Conservation (phyloP, 2,797 vertebrate genomes). For the Parambassis ranga region DNA sequence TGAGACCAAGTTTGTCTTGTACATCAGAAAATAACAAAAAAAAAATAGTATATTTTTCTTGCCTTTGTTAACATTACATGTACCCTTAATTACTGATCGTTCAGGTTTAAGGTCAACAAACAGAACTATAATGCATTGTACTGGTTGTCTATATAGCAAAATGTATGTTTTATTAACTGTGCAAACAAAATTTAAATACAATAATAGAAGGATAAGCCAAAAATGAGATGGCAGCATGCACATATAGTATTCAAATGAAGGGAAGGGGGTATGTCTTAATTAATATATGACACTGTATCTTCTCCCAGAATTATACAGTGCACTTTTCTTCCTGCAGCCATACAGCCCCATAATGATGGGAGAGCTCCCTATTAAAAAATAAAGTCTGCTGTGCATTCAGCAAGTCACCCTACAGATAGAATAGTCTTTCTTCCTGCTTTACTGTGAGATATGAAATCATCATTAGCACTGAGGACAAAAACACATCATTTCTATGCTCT, state of each 20-base stretch:
- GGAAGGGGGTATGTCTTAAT: background rate
- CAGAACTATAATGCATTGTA: background rate
- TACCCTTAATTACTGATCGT: background rate
- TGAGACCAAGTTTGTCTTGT: background rate
- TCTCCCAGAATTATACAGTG: background rate
- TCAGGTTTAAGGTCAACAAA: background rate
- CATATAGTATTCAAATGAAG: background rate
- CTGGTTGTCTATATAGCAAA: background rate
- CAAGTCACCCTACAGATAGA: background rate
- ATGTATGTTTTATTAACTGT: too few relatives aligned
- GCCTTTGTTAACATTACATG: background rate
- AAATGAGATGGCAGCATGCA: background rate
- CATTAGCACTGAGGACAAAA: constrained; percentile 14
- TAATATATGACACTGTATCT: background rate
- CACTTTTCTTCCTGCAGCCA: background rate
- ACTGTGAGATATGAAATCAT: constrained; percentile 22
- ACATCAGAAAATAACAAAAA: constrained; percentile 5
- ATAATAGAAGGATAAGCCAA: background rate
- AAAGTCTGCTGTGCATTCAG: background rate
- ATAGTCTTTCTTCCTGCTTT: background rate
- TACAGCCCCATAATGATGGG: constrained; percentile 6
- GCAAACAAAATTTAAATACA: background rate
- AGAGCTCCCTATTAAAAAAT: background rate
- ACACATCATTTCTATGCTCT: too few relatives aligned
- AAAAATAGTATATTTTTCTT: background rate